Evolutionary conservation across 2,888 invertebrate genomes (phyloP), one percentile per base, ranked within the genome.

Genomic region (Dryobotodes eremita): DNA sequence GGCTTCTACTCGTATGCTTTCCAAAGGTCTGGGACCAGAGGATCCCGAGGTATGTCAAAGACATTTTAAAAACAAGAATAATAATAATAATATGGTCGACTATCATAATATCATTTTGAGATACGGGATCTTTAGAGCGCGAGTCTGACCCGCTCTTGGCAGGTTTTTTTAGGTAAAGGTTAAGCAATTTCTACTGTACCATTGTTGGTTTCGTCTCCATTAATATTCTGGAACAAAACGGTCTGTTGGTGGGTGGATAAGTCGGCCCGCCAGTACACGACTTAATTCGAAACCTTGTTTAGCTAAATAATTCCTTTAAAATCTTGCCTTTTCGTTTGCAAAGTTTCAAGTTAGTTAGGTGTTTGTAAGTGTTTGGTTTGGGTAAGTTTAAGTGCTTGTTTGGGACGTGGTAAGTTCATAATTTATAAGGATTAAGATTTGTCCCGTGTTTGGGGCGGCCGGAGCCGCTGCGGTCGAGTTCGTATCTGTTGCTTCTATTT

Each of bases 281-380:
- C 66, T 79, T 79, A 69, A 65, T 79, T 80, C 75, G 0, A 69
- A 72, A n/a, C 65, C 48, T 72, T 79, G 55, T 79, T 77, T 71
- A 81, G 77, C 72, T 83, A 84, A 87, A 82, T 80, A 80, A 84
- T 84, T 85, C 61, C 68, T 79, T 85, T 77, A 82, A 82, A 86
- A 85, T 71, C 76, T 86, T 77, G 82, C 72, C 76, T 77, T 83
- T 84, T 85, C 82, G 42, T 80, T 80, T 62, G 64, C 31, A 13
- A 80, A 85, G 71, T 86, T 83, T 23, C 20, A 62, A 79, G 77
- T 84, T 68, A 73, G 70, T 79, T 76, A 61, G 70, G 64, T 77
- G 77, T 80, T 72, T 36, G 26, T 71, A 77, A 79, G 70, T 75
- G 81, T 78, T 79, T 68, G n/a, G 75, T 82, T 82, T 62, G 5